Evolutionary conservation across 1,140 invertebrate genomes (phyloP), one percentile per base, ranked within the genome.

Genomic region (Drosophila seguyi): DNA sequence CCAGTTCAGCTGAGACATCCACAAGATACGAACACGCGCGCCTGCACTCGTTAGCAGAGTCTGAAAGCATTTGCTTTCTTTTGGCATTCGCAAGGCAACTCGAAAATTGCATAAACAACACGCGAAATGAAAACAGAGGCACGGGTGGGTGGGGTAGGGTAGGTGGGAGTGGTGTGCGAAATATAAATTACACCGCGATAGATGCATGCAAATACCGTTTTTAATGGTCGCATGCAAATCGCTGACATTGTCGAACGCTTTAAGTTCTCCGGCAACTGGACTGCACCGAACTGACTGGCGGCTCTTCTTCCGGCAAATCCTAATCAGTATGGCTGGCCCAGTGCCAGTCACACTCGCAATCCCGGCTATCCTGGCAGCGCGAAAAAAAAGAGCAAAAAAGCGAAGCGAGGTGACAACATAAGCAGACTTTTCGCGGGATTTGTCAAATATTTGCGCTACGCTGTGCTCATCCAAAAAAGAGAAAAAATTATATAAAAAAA

Each of bases 371-470:
- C 62, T 16, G 60, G 39, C 63, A 20, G 14, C 20, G 4, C n/a
- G 20, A 18, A 38, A 31, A 38, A 22, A 63, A 67, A 14, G 4
- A 13, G 14, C 16, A 10, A 13, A 50, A 67, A 67, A 53, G 52
- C 52, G 57, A 55, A 74, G 74, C 60, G 76, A 75, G 84, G 63
- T 86, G 83, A 86, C 83, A 87, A 87, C 84, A 88, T 87, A 87
- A 88, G 83, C 84, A 85, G 84, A 78, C 76, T 82, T 88, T 87
- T 84, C 84, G 84, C 84, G 80, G 84, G 84, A 88, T 87, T 87
- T 87, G 84, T 87, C 84, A 87, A 87, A 88, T 87, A 87, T 87
- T 87, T 87, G 84, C 81, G 84, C 84, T 74, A 87, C 84, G 84
- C 85, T 87, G 65, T 73, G 68, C 84, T 87, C 84, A 78, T 87